A percentile compares a stretch with the other conserved stretches of the same genome.
phyloP scores from a whole-genome alignment of 2,113 vertebrate species.

The Pachycephala philippinensis region DNA sequence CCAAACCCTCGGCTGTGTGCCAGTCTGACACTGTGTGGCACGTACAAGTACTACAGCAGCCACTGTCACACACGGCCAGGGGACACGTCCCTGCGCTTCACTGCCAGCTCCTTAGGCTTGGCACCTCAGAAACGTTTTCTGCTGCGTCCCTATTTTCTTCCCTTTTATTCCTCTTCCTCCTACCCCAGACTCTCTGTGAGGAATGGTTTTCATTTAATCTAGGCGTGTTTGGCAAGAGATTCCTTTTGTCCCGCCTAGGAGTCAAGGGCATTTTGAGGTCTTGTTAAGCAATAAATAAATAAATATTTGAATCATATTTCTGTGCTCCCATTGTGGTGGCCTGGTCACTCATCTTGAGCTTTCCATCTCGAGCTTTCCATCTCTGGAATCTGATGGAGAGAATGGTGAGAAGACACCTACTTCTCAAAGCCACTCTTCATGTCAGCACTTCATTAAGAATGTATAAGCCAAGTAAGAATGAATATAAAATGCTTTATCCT shows the following conservation, averaged over 20 bases:
- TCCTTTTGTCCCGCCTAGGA: neutral
- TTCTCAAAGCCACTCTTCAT: neutral
- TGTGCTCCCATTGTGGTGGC: neutral
- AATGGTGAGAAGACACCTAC: neutral
- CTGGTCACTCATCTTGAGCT: neutral
- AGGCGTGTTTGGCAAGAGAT: neutral
- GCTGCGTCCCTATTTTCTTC: neutral
- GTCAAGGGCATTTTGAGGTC: neutral
- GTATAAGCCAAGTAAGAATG: neutral
- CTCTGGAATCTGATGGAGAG: neutral
- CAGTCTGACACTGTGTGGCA: neutral
- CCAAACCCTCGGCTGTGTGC: neutral
- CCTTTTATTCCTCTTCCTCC: neutral
- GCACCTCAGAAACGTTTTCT: neutral
- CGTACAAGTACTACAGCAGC: neutral
- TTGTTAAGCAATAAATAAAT: neutral
- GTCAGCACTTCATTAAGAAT: neutral
- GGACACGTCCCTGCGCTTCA: rapidly evolving
- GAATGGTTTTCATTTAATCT: constrained; percentile 15
- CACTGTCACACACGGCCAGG: neutral
- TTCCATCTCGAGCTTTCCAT: neutral
- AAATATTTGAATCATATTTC: neutral
- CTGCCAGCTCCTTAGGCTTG: neutral
- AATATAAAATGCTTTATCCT: neutral
- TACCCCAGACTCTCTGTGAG: neutral